Evolutionary conservation across 2,113 vertebrate genomes (phyloP).

Genomic region (Callithrix jacchus): DNA sequence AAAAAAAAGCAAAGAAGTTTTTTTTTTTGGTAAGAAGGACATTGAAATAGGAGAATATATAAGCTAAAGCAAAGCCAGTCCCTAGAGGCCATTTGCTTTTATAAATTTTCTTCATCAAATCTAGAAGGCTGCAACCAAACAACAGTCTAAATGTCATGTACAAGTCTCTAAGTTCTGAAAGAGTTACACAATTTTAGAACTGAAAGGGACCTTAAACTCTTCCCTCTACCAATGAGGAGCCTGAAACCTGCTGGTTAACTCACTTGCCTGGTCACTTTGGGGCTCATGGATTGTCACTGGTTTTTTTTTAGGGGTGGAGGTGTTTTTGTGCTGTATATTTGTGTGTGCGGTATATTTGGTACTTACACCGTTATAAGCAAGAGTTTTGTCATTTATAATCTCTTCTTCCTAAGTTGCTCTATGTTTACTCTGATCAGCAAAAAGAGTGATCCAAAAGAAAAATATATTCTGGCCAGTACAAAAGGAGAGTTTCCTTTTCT

Average conservation of each 20-base stretch:
- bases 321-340: background rate
- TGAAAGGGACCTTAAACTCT: background rate
- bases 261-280: background rate
- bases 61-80: background rate
- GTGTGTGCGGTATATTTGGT: background rate
- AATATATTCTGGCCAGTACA: background rate
- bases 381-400: background rate
- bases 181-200: background rate
- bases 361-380: background rate
- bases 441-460: background rate
- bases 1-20: background rate
- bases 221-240: background rate
- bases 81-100: background rate
- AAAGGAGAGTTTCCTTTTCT: background rate
- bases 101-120: conserved; percentile 11
- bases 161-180: background rate
- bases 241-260: background rate
- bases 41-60: background rate
- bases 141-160: background rate
- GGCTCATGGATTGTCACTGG: background rate
- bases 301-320: background rate
- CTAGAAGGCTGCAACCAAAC: background rate
- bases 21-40: background rate
- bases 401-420: background rate
- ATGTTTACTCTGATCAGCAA: background rate